These are phyloP conservation scores for Miichthys miiuy DNA, from an alignment of 2,797 vertebrate genomes.

Conservation along the genomic window DNA sequence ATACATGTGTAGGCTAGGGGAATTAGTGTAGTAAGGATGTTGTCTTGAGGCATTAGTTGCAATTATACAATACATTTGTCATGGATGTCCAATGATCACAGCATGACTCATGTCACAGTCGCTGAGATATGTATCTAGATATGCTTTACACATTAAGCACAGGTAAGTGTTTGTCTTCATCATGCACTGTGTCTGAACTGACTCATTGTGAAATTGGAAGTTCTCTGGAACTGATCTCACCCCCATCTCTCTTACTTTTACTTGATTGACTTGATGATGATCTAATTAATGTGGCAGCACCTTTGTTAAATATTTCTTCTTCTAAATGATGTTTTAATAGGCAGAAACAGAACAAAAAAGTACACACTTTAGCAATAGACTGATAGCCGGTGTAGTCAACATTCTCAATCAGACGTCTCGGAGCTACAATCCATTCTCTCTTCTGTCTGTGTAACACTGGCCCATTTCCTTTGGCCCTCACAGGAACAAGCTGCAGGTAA, in stretches of 20 bases:
- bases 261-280: too few species aligned
- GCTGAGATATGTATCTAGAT: neutral
- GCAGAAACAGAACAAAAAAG: neutral
- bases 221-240: neutral
- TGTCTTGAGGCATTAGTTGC: neutral
- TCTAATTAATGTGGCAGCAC: neutral
- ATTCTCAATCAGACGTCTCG: slow-evolving; percentile 87
- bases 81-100: neutral
- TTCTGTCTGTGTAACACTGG: slow-evolving; percentile 84
- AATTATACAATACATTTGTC: neutral
- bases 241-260: too few species aligned
- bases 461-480: slow-evolving; percentile 49
- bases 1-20: neutral
- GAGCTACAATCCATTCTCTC: slow-evolving; percentile 91
- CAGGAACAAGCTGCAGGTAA: slow-evolving; percentile 64
- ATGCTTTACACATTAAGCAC: neutral
- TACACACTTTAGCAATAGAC: slow-evolving; percentile 89
- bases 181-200: neutral
- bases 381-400: slow-evolving; percentile 85
- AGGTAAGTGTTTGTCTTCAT: neutral
- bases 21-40: neutral
- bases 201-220: too few species aligned
- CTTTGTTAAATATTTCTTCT: neutral
- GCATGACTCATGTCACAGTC: neutral
- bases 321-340: neutral